phyloP scores from a whole-genome alignment of 2,113 vertebrate species.

The Brachyhypopomus gauderio region DNA sequence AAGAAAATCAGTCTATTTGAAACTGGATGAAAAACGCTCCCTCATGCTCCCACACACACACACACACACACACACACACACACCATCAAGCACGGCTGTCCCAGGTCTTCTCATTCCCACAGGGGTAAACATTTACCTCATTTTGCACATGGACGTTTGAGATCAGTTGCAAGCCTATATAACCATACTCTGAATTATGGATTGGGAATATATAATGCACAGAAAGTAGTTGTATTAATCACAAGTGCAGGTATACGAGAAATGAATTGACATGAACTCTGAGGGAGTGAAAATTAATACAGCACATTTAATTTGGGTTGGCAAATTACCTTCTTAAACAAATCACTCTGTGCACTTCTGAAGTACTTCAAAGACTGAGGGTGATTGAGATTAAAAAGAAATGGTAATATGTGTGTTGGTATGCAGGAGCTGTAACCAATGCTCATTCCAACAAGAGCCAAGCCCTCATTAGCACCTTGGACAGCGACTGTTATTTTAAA shows the following conservation, averaged over 20 bases:
- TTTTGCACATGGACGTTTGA: conserved; percentile 6
- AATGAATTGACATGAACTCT: neutral
- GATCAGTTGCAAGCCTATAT: conserved; percentile 34
- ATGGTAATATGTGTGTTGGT: neutral
- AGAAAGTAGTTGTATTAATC: conserved; percentile 11
- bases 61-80: neutral
- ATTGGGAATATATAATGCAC: neutral
- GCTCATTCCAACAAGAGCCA: neutral
- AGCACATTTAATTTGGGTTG: neutral
- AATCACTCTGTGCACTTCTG: neutral
- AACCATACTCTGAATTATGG: conserved; percentile 15
- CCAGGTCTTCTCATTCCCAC: conserved; percentile 13
- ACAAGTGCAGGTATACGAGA: neutral
- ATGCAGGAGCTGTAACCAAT: conserved; percentile 34
- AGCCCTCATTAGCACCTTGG: conserved; percentile 46
- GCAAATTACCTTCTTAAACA: conserved; percentile 3
- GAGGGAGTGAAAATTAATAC: conserved; percentile 1
- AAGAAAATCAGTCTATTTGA: conserved; percentile 77
- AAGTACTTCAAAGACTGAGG: neutral
- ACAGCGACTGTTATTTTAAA: conserved; percentile 36
- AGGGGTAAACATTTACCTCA: conserved; percentile 37
- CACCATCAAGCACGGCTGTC: conserved; percentile 21
- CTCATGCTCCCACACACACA: conserved; percentile 16
- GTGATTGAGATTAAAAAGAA: conserved; percentile 14
- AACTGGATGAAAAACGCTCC: conserved; percentile 67